phyloP scores from a whole-genome alignment of 2,797 vertebrate species.

The Coregonus ussuriensis region DNA sequence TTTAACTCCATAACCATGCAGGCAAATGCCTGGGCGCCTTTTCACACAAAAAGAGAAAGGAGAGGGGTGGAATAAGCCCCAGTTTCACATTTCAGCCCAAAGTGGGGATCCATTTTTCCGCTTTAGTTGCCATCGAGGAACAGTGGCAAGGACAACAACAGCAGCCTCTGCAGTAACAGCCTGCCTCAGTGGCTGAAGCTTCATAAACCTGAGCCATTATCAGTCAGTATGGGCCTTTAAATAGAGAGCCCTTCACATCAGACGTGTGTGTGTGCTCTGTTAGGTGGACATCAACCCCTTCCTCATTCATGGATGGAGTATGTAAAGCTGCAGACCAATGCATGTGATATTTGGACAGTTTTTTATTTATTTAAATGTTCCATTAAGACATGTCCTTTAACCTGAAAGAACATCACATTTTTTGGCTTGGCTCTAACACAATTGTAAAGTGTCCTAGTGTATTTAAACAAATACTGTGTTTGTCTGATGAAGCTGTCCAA shows the following conservation, averaged over 20 bases:
- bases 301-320: slow-evolving; percentile 27
- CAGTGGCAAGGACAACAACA: slow-evolving; percentile 78
- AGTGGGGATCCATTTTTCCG: slow-evolving; percentile 78
- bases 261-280: slow-evolving; percentile 52
- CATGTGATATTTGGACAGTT: slow-evolving; percentile 19
- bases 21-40: slow-evolving; percentile 75
- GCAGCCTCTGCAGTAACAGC: slow-evolving; percentile 65
- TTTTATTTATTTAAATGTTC: too few relatives aligned
- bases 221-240: slow-evolving; percentile 74
- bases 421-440: too few relatives aligned
- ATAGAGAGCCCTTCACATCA: slow-evolving; percentile 67
- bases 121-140: slow-evolving; percentile 81
- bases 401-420: too few relatives aligned
- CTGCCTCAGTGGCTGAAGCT: slow-evolving; percentile 71
- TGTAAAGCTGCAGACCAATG: slow-evolving; percentile 34
- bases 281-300: slow-evolving; percentile 43
- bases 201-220: slow-evolving; percentile 76
- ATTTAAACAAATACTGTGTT: neutral
- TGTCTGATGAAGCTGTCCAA: slow-evolving; percentile 6
- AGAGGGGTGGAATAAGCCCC: slow-evolving; percentile 61
- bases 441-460: slow-evolving; percentile 12
- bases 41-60: slow-evolving; percentile 76
- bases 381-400: too few relatives aligned
- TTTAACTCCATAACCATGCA: slow-evolving; percentile 81
- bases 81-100: slow-evolving; percentile 79